phyloP scores from a whole-genome alignment of 2,797 vertebrate genomes.

The Falco naumanni region DNA sequence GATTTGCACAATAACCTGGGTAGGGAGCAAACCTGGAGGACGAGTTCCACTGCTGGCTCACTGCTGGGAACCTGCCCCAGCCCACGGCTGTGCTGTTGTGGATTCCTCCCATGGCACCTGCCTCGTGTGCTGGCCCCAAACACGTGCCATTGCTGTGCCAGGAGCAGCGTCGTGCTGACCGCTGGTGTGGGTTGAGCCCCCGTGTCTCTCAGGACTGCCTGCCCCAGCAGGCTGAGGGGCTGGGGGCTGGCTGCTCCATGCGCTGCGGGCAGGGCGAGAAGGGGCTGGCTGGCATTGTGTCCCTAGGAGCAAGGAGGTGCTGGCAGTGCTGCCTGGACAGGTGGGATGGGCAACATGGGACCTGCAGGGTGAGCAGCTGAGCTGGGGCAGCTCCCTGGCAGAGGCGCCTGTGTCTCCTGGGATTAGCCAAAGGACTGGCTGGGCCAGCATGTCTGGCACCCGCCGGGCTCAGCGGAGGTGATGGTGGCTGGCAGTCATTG shows the following conservation, averaged over 20 bases:
- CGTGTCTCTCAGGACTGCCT: rapidly evolving
- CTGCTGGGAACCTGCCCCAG: background rate
- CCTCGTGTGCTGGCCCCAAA: rapidly evolving
- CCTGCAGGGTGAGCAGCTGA: background rate
- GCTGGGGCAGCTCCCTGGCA: background rate
- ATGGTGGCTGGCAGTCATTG: background rate
- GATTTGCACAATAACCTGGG: background rate
- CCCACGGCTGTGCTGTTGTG: rapidly evolving
- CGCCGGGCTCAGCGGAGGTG: background rate
- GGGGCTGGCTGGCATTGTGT: background rate
- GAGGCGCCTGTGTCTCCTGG: background rate
- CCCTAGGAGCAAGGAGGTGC: background rate
- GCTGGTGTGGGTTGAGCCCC: background rate
- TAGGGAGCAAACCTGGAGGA: background rate
- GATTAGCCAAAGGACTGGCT: background rate
- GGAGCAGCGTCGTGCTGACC: rapidly evolving
- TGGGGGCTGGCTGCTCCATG: background rate
- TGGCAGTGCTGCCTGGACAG: background rate
- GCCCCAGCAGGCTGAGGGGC: rapidly evolving
- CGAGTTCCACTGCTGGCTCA: background rate
- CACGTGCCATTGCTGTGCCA: rapidly evolving
- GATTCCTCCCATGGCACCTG: background rate
- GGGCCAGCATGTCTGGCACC: background rate
- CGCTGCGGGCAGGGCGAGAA: background rate
- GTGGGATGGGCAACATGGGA: background rate